Evolutionary conservation across 2,113 vertebrate species (phyloP), one percentile per base, ranked within the genome.

Genomic region (Uropsilus gracilis): DNA sequence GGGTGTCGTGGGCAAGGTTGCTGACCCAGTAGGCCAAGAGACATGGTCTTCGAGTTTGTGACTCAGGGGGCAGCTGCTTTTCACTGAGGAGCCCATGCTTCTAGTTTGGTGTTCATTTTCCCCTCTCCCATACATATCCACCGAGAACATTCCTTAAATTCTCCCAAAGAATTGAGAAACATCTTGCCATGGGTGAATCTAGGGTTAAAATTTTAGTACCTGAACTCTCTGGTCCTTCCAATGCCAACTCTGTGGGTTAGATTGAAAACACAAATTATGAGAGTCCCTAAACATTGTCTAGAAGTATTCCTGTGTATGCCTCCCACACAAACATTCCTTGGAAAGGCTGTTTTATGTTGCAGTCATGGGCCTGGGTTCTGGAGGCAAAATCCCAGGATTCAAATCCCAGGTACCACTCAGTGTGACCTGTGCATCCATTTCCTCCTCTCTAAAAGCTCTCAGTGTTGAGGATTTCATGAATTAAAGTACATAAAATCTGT

Each of bases 141-240:
- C 59, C 63, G n/a, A 55, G 46, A 68, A 55, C 6, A 80, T 48
- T 89, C 48, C 72, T 90, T 84, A 39, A 89, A 82, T 95, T 95
- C 72, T 90, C 14, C 20, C 26, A 57, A 95, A 81, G 48, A 81
- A 48, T n/a, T 89, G 34, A 80, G 93, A 71, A 92, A 37, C 22
- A n/a, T 94, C 32, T 87, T 20, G 61, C 12, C 46, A 81, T 44
- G 16, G 53, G 73, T 80, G 76, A 86, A 32, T 82, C 76, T 42
- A 77, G 53, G 39, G 55, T 46, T 83, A 91, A 83, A 63, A 69
- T 73, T 68, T 34, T 73, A 20, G 53, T 37, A 37, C 37, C 78
- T 78, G 48, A 46, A 87, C 71, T 86, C 61, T 48, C 57, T 93
- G 20, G 32, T 50, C n/a, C 42, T 78, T 90, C 10, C 50, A 75